Percentiles rank a stretch among this genome's conserved stretches.
Conservation (phyloP, 2,888 invertebrate genomes). For the Hirtodrosophila histrioides region DNA sequence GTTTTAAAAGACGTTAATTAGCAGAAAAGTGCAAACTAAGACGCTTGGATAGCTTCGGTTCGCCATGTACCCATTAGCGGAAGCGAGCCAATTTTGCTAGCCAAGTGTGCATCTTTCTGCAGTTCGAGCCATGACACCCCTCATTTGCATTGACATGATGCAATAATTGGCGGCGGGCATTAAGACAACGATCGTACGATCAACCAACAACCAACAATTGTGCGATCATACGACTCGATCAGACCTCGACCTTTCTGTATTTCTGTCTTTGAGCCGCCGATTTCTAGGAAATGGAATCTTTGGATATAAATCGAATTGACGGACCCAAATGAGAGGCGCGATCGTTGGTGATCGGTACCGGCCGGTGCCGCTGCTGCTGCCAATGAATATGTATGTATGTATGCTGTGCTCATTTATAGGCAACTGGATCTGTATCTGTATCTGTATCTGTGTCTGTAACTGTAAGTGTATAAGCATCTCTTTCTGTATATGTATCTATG, state of each 20-base stretch:
- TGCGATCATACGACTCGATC: constrained; percentile 31
- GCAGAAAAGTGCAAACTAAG: constrained; percentile 64
- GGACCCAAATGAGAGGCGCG: constrained; percentile 30
- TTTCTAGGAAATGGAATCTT: constrained; percentile 68
- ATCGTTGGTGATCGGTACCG: constrained; percentile 38
- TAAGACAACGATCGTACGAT: constrained; percentile 41
- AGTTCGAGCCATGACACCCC: background rate
- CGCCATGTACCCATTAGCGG: constrained; percentile 48
- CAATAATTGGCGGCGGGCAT: constrained; percentile 61
- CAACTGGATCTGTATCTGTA: constrained; percentile 4
- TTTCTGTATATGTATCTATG: constrained; percentile 2
- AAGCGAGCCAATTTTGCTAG: constrained; percentile 57
- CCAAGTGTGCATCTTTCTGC: constrained; percentile 46
- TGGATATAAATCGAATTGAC: constrained; percentile 46
- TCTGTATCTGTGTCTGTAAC: constrained; percentile 6
- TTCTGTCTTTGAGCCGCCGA: constrained; percentile 8
- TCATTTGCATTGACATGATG: constrained; percentile 53
- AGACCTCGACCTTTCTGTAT: constrained; percentile 57
- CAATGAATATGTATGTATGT: constrained; percentile 57
- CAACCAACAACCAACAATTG: constrained; percentile 37
- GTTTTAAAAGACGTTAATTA: constrained; percentile 57
- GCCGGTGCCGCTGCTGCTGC: constrained; percentile 38
- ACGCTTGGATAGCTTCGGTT: constrained; percentile 1
- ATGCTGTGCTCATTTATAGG: constrained; percentile 27
- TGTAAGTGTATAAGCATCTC: too few species aligned